Conservation (phyloP, 2,113 vertebrate species). For the Pseudolaguvia tuberculata region DNA sequence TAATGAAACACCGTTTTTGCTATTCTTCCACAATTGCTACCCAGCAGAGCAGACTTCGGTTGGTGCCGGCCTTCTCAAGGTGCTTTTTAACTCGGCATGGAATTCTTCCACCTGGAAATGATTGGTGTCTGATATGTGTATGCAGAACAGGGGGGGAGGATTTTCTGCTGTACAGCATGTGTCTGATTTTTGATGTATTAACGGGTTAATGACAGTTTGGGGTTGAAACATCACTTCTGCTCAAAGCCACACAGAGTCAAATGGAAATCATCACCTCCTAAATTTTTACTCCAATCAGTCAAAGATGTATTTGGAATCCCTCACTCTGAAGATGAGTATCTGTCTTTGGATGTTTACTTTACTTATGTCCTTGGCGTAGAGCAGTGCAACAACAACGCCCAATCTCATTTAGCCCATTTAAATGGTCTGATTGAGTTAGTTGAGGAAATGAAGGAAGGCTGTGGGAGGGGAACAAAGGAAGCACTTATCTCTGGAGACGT, state of each 20-base stretch:
- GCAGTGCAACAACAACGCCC: slow-evolving; percentile 46
- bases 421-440: slow-evolving; percentile 61
- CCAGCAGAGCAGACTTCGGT: not conserved
- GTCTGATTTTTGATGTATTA: not conserved
- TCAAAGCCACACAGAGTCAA: not conserved
- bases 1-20: slow-evolving; percentile 33
- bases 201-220: slow-evolving; percentile 18
- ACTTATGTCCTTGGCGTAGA: slow-evolving; percentile 50
- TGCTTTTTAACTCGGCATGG: slow-evolving; percentile 30
- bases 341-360: slow-evolving; percentile 41
- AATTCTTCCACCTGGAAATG: slow-evolving; percentile 31
- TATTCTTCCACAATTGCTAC: slow-evolving; percentile 7
- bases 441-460: slow-evolving; percentile 41
- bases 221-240: slow-evolving; percentile 1
- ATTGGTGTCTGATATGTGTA: slow-evolving; percentile 16
- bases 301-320: too few relatives aligned
- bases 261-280: not conserved
- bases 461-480: slow-evolving; percentile 9
- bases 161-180: not conserved
- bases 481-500: slow-evolving; percentile 16
- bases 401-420: slow-evolving; percentile 47
- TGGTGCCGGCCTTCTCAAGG: not conserved
- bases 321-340: slow-evolving; percentile 20
- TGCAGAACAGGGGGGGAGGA: slow-evolving; percentile 8
- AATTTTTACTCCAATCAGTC: too few relatives aligned